Percentiles rank a stretch among this genome's conserved stretches.
Conservation (phyloP, 92 coral and sea anemone species). For the Porites rus region DNA sequence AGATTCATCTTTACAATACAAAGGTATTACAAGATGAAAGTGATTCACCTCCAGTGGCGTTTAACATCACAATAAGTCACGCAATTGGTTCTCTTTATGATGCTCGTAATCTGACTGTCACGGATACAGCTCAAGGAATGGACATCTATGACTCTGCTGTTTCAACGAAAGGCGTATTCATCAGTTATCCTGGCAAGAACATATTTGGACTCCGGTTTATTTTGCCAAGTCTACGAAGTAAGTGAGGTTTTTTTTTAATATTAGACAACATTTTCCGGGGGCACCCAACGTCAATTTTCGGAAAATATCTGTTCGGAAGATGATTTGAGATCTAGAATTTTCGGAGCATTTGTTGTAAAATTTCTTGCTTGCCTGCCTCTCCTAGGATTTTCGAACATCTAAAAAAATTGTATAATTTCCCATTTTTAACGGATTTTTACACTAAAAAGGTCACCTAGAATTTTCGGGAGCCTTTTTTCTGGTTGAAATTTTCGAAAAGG, state of each 20-base stretch:
- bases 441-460: no score
- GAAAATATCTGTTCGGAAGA: no score
- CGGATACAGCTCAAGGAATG: conserved; percentile 84
- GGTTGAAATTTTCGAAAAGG: no score
- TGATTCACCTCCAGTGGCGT: conserved; percentile 85
- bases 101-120: conserved; percentile 81
- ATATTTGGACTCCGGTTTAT: conserved; percentile 57
- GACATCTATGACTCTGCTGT: conserved; percentile 67
- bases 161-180: conserved; percentile 60
- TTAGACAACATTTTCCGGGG: no score
- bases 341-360: no score
- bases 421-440: no score
- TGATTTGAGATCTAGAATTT: no score
- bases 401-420: no score
- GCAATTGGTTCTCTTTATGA: conserved; percentile 74
- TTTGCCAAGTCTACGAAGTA: conserved; percentile 75
- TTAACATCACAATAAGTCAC: conserved; percentile 89
- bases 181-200: conserved; percentile 71
- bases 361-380: no score
- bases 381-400: no score
- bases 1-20: background rate
- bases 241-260: background rate
- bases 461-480: no score
- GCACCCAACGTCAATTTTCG: no score
- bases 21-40: conserved; percentile 63